These are phyloP conservation scores for Aproaerema taeniolella DNA, from an alignment of 2,888 invertebrate species.

Conservation along the genomic window DNA sequence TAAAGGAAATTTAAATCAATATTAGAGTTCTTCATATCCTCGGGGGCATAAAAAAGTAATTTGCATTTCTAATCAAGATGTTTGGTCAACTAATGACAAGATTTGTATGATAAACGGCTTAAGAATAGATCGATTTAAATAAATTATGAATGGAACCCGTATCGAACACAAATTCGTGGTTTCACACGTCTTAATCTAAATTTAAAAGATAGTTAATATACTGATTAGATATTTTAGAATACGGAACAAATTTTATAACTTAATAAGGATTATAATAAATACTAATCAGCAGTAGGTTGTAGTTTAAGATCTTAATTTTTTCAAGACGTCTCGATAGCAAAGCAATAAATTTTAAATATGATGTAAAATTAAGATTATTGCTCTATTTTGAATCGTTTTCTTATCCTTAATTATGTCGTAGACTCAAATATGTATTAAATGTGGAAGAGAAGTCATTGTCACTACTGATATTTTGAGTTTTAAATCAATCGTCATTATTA, in stretches of 20 bases:
- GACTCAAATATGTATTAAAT: too few species aligned
- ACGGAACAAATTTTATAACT: constrained; percentile 12
- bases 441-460: constrained; percentile 15
- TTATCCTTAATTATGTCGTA: too few species aligned
- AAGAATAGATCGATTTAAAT: constrained; percentile 22
- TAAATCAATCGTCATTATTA: constrained; percentile 16
- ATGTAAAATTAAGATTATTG: too few species aligned
- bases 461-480: constrained; percentile 11
- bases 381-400: too few species aligned
- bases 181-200: constrained; percentile 7
- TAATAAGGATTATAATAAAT: constrained; percentile 8
- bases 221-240: not conserved
- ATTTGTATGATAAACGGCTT: constrained; percentile 36
- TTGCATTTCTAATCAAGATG: constrained; percentile 39
- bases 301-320: not conserved
- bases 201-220: constrained; percentile 1
- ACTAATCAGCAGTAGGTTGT: not conserved
- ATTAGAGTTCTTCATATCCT: constrained; percentile 29
- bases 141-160: constrained; percentile 20
- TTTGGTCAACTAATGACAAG: constrained; percentile 37
- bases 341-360: too few species aligned
- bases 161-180: constrained; percentile 21
- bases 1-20: constrained; percentile 31
- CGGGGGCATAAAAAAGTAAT: constrained; percentile 18
- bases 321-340: too few species aligned